Conservation (phyloP, 2,888 invertebrate genomes). For the Euzophera pinguis region DNA sequence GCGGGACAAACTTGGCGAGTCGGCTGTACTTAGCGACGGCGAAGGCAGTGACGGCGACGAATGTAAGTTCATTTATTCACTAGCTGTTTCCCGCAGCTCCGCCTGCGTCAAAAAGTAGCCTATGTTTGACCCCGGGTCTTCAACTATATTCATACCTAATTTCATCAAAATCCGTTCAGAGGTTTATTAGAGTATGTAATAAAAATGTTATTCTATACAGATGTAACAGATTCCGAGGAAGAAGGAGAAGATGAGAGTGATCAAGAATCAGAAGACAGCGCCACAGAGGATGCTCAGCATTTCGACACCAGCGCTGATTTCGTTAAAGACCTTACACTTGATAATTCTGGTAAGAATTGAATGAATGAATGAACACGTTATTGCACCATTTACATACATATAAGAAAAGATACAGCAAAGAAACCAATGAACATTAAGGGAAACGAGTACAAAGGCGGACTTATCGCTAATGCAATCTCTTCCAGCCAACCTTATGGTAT, state of each 20-base stretch:
- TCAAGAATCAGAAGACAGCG: constrained; percentile 48
- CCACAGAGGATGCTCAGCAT: constrained; percentile 49
- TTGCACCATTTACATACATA: too few species aligned
- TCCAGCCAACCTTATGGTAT: too few species aligned
- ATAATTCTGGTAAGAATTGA: constrained; percentile 35
- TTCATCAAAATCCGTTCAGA: too few species aligned
- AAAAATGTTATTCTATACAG: constrained; percentile 26
- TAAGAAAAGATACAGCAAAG: too few species aligned
- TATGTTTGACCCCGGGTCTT: too few species aligned
- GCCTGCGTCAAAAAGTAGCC: too few species aligned
- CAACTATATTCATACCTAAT: too few species aligned
- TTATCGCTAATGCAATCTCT: too few species aligned
- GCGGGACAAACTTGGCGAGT: constrained; percentile 59
- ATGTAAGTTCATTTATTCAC: constrained; percentile 54
- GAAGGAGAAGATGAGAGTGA: constrained; percentile 37
- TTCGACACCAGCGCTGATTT: constrained; percentile 28
- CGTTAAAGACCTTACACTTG: constrained; percentile 27
- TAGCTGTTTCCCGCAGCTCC: too few species aligned
- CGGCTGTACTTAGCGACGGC: constrained; percentile 79
- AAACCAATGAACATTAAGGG: too few species aligned
- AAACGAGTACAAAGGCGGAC: too few species aligned
- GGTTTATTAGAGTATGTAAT: not conserved
- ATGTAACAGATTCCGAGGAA: constrained; percentile 56
- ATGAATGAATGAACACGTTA: too few species aligned
- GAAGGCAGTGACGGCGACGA: constrained; percentile 79